Conservation (phyloP, 1,140 invertebrate genomes). For the Vollenhovia emeryi region DNA sequence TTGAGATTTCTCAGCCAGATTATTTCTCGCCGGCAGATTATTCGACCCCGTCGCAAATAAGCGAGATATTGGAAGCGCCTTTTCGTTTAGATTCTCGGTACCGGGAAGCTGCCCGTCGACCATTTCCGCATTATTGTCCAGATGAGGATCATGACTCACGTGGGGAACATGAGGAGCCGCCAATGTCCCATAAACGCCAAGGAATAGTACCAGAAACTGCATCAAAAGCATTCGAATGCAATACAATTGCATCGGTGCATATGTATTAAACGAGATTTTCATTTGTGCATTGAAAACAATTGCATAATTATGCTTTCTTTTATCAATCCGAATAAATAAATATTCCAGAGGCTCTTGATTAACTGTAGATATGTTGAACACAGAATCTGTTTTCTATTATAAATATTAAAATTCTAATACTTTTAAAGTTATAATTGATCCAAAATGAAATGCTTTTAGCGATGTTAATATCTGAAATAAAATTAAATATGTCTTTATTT, state of each 20-base stretch:
- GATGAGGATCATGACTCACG: constrained; percentile 53
- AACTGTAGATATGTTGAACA: neutral
- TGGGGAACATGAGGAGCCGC: constrained; percentile 44
- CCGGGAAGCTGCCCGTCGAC: constrained; percentile 67
- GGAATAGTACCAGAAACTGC: constrained; percentile 71
- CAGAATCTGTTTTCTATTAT: neutral
- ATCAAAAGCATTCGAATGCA: constrained; percentile 51
- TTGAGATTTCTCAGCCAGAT: constrained; percentile 73
- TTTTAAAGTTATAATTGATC: neutral
- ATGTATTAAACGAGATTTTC: neutral
- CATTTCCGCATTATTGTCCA: constrained; percentile 74
- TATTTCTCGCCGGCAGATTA: constrained; percentile 58
- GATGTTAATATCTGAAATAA: neutral
- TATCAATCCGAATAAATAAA: neutral
- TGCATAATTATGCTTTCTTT: neutral
- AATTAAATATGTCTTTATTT: no score
- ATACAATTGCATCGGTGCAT: neutral
- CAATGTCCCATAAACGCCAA: constrained; percentile 62
- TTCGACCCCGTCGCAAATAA: constrained; percentile 49
- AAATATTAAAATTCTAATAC: neutral
- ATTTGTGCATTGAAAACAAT: neutral
- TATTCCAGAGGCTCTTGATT: neutral
- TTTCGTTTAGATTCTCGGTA: constrained; percentile 76
- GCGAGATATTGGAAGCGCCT: constrained; percentile 74
- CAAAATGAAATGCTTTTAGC: neutral